Evolutionary conservation across 2,888 invertebrate genomes (phyloP), one percentile per base, ranked within the genome.

Genomic region (Microplitis manilae): DNA sequence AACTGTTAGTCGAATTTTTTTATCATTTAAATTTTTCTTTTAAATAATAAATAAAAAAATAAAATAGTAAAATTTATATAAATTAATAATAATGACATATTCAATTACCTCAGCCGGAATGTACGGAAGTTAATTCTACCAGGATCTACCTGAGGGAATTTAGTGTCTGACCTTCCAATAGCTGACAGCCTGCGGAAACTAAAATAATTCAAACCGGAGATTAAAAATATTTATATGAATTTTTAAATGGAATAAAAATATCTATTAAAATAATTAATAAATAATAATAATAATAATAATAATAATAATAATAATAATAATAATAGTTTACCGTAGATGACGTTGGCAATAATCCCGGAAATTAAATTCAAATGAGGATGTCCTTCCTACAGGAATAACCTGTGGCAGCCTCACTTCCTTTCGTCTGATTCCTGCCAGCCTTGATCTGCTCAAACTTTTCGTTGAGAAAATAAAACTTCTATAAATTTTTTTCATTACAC

Each of bases 381-480:
- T 76, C 65, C 78, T 80, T 71, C 78, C 73, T 77, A 79, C 84
- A 81, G 89, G 88, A 87, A 89, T 87, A 80, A 89, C 87, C 80
- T 88, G 89, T 69, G 88, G 84, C 81, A 89, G 80, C 83, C 85
- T 89, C 77, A 86, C 86, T 79, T 88, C 88, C 79, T 87, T 85
- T 82, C 85, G 85, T 85, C 88, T 88, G 81, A 87, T 86, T 84
- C 87, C 86, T 81, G 88, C 88, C 86, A 88, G 87, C 80, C 86
- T 89, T 84, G 87, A 84, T 86, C 88, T 86, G 82, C 81, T 83
- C 82, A 84, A 83, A 82, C 85, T 86, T 78, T 38, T 30, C 5
- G 8, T 72, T 69, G 74, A 73, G 59, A 65, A 67, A 64, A 72
- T 72, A 40, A 72, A 67, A 38, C 41, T 41, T 67, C 50, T 59